Base-by-base conservation (phyloP, 1,140 invertebrate species). In the Ptiloglossa arizonensis region DNA sequence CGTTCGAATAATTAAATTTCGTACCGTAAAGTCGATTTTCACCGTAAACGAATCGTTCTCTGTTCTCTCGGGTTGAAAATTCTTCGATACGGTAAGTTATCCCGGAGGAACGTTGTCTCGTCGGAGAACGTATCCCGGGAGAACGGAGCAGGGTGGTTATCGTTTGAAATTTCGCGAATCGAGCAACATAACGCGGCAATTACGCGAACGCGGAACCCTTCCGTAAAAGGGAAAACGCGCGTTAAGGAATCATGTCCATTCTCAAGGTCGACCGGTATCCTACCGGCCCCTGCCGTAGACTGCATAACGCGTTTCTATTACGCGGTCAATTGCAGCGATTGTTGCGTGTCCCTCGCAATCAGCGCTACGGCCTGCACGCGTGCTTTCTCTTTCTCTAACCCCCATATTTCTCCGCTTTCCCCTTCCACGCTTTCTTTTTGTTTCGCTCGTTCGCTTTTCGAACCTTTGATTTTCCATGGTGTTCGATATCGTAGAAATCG, bases 261-360 rank as follows among this genome's bases (percentile, higher is more conserved):
- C 84, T 89, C 87, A 89, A 89, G 88, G 88, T 87, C 87, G 86
- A 89, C 88, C 84, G 78, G 87, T 89, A 88, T 87, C 67, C 86
- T 86, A 83, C 86, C 78, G 77, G 76, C 86, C 73, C 63, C 82
- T 80, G 68, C 74, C 77, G 81, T 74, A 76, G 66, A 81, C 87
- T 87, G 86, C 87, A 87, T 89, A 89, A 89, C 87, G 87, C 86
- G 84, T 87, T 88, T 89, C 88, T 88, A 89, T 89, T 89, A 89
- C 86, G 88, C 88, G 88, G 84, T 89, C 87, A 89, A 87, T 89
- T 89, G 82, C 88, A 81, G 85, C 82, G 83, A 83, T 85, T 86
- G 86, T 89, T 86, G 87, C 87, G 86, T 88, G 87, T 86, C 86
- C 80, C 85, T 88, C 80, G 81, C 75, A 85, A 87, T 87, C 79